phyloP scores from a whole-genome alignment of 1,140 invertebrate species.

The Drosophila bifasciata region DNA sequence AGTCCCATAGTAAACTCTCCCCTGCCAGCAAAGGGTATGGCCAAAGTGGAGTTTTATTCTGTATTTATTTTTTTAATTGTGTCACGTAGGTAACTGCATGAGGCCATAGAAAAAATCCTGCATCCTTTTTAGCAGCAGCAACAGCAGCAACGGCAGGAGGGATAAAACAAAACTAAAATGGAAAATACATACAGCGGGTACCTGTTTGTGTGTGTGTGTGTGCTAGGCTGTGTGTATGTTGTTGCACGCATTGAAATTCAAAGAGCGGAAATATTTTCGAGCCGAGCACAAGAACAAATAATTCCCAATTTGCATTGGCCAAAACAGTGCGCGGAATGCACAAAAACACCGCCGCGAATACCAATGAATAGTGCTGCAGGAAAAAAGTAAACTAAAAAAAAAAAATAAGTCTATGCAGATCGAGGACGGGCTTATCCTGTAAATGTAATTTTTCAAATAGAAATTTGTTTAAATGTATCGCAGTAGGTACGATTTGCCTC shows the following conservation, averaged over 20 bases:
- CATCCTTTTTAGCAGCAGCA: constrained; percentile 59
- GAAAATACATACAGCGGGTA: constrained; percentile 37
- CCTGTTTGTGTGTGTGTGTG: constrained; percentile 20
- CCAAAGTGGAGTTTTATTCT: constrained; percentile 32
- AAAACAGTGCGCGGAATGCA: constrained; percentile 51
- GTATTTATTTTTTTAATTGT: constrained; percentile 82
- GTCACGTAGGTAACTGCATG: constrained; percentile 73
- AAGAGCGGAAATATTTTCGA: constrained; percentile 75
- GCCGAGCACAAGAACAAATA: constrained; percentile 76
- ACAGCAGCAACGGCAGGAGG: constrained; percentile 4
- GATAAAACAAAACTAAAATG: constrained; percentile 4
- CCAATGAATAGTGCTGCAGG: constrained; percentile 42
- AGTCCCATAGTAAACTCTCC: no score
- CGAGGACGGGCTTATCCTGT: no score
- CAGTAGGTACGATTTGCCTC: no score
- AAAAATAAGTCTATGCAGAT: constrained; percentile 4
- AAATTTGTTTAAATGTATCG: no score
- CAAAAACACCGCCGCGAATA: constrained; percentile 30
- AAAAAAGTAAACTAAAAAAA: constrained; percentile 22
- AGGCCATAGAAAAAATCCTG: constrained; percentile 66
- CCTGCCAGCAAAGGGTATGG: no score
- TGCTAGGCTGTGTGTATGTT: constrained; percentile 26
- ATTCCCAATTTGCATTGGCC: constrained; percentile 76
- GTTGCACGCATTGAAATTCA: constrained; percentile 73
- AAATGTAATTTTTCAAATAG: no score